Percentiles rank a stretch among this genome's conserved stretches.
These are phyloP conservation scores for Vandiemenella viatica DNA, from an alignment of 2,888 invertebrate species.

Conservation along the genomic window DNA sequence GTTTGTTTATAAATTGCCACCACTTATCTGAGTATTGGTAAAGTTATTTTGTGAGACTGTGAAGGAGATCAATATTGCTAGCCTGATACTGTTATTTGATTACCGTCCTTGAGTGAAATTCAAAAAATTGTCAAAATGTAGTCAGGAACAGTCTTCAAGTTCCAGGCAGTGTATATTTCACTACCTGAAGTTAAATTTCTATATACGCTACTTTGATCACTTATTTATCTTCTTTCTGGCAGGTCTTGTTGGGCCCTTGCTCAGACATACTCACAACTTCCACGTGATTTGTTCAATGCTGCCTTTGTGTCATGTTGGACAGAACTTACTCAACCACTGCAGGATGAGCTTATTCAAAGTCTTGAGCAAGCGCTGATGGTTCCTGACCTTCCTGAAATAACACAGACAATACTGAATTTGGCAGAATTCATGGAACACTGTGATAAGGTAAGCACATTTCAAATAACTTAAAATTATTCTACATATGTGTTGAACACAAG, in stretches of 20 bases:
- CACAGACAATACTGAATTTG: constrained; percentile 88
- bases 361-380: constrained; percentile 81
- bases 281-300: constrained; percentile 92
- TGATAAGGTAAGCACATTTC: constrained; percentile 43
- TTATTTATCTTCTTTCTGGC: too few relatives aligned
- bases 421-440: constrained; percentile 99
- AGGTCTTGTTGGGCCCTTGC: constrained; percentile 84
- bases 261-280: constrained; percentile 88
- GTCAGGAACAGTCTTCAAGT: too few relatives aligned
- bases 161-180: too few relatives aligned
- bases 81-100: too few relatives aligned
- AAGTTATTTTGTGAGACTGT: too few relatives aligned
- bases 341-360: constrained; percentile 70
- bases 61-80: too few relatives aligned
- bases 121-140: too few relatives aligned
- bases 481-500: too few relatives aligned
- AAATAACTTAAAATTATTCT: too few relatives aligned
- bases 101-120: too few relatives aligned
- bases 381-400: constrained; percentile 88
- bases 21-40: background rate
- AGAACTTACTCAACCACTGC: constrained; percentile 66
- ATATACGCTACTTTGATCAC: too few relatives aligned
- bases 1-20: background rate
- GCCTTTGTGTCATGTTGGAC: constrained; percentile 99
- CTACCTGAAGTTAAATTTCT: too few relatives aligned